Evolutionary conservation across 2,113 vertebrate genomes (phyloP), one percentile per base, ranked within the genome.

Genomic region (Heteronetta atricapilla): DNA sequence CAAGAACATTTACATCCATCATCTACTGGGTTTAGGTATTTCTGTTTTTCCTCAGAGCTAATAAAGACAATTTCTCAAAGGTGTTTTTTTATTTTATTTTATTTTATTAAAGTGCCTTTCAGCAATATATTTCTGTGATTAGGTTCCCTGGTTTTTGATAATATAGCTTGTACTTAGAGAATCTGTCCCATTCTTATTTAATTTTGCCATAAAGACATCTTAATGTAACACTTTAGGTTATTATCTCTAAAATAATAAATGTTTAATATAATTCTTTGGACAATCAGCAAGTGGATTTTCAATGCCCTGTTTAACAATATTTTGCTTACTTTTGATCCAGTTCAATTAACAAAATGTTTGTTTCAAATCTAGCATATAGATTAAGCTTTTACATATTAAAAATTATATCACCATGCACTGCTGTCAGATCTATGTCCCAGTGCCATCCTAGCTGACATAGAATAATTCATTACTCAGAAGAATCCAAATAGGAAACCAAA

Each of bases 401-500:
- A 86, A 94, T 94, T 93, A 88, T 91, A 68, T 75, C 88, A 67
- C 80, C 73, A 12, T 42, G 46, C 18, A 74, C 82, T 88, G 44
- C 48, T 92, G 84, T 87, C 64, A 97, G 73, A 97, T 96, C 97
- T 96, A 97, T 90, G 67, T 44, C 58, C 31, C 68, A 90, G 82
- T 88, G 69, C 33, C 76, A 86, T 53, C 34, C 52, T 90, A 95
- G 55, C 67, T 72, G 82, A 69, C 84, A 89, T 23, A 50, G 58
- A 97, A 76, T 93, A 95, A 96, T 91, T 94, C 93, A 92, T 8
- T 78, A 86, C 2, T 22, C 58, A 72, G 58, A 86, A 80, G 29
- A 94, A 28, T 92, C 70, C 95, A 75, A 97, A 91, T 76, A 89
- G 58, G 59, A 96, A 96, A 96, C 76, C 78, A 86, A 93, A 96